Conservation (phyloP, 2,888 invertebrate genomes). For the Drosophila recens region DNA sequence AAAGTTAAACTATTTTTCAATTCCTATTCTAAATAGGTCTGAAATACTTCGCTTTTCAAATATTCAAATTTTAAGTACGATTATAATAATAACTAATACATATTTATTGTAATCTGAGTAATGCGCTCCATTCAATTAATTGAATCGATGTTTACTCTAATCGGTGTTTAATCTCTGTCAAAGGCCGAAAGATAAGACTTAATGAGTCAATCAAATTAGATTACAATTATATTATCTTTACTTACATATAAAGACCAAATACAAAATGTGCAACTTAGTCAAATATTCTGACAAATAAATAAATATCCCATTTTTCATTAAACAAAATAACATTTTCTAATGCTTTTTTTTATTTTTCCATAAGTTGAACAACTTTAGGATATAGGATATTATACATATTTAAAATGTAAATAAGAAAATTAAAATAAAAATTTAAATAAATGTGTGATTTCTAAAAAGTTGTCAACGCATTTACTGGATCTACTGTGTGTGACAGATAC, state of each 20-base stretch:
- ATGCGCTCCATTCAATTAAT: constrained; percentile 1
- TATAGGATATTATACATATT: too few relatives aligned
- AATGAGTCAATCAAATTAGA: constrained; percentile 5
- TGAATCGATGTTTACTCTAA: constrained; percentile 4
- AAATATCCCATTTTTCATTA: neutral
- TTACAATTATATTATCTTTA: neutral
- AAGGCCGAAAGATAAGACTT: constrained; percentile 2
- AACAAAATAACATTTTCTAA: neutral
- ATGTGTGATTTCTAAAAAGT: too few relatives aligned
- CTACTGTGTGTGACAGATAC: too few relatives aligned
- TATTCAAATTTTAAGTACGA: neutral
- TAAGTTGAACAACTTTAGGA: too few relatives aligned
- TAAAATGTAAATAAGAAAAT: too few relatives aligned
- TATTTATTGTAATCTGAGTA: neutral
- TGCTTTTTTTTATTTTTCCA: too few relatives aligned
- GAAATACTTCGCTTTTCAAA: neutral
- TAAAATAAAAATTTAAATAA: too few relatives aligned
- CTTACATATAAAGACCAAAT: neutral
- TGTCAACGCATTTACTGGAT: too few relatives aligned
- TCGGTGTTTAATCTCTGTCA: neutral
- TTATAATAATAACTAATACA: neutral
- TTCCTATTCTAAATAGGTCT: neutral
- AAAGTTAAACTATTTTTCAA: neutral
- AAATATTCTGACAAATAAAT: neutral
- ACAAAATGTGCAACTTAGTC: neutral